Conservation (phyloP, 1,140 invertebrate species). For the Gonioctena quinquepunctata region DNA sequence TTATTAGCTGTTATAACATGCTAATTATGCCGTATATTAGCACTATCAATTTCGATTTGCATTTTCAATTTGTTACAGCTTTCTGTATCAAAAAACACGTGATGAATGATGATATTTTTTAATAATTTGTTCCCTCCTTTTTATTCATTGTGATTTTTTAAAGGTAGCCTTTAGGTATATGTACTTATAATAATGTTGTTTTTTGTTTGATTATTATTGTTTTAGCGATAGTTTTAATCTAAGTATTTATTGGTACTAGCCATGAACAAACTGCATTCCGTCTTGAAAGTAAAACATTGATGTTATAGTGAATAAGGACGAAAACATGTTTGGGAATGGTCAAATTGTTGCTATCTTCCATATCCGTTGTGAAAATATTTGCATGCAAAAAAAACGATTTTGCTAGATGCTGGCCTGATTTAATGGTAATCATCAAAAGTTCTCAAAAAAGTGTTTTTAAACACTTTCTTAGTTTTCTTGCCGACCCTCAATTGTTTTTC, state of each 20-base stretch:
- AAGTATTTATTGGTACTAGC: neutral
- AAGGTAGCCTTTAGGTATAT: neutral
- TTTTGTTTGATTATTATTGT: neutral
- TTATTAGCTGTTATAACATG: too few species aligned
- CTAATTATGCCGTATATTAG: neutral
- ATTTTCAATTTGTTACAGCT: neutral
- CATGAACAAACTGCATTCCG: conserved; percentile 4
- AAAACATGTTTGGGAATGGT: too few species aligned
- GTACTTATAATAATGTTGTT: conserved; percentile 7
- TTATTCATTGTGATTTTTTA: conserved; percentile 3
- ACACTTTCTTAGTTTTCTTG: too few species aligned
- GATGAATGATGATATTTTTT: neutral
- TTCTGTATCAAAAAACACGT: neutral
- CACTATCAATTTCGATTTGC: neutral
- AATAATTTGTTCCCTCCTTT: conserved; percentile 1
- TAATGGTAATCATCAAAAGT: too few species aligned
- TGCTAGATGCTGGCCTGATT: too few species aligned
- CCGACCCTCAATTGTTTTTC: too few species aligned
- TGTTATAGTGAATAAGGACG: conserved; percentile 1
- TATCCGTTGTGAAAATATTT: neutral
- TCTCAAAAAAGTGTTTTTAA: too few species aligned
- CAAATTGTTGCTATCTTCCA: too few species aligned
- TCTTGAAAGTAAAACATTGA: neutral
- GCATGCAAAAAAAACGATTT: too few species aligned
- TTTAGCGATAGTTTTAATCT: neutral